A percentile compares a stretch with the other conserved stretches of the same genome.
These are phyloP conservation scores for Formica aserva DNA, from an alignment of 2,888 invertebrate genomes.

Conservation along the genomic window DNA sequence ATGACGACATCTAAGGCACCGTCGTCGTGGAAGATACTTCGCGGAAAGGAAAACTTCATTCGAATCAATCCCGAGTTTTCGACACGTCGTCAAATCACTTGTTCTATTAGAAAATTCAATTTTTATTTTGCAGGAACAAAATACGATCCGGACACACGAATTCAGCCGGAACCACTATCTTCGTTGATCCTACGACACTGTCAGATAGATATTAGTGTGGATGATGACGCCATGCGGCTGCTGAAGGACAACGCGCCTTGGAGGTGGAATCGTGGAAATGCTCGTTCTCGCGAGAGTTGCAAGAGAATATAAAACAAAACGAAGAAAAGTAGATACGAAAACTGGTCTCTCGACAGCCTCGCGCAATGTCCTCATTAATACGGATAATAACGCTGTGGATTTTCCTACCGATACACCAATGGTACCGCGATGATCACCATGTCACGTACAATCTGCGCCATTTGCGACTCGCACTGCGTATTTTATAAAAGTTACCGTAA, in stretches of 20 bases:
- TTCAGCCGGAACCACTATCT: slow-evolving; percentile 5
- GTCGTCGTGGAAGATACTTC: slow-evolving; percentile 8
- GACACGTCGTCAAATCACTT: neutral
- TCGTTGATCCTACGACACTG: slow-evolving; percentile 54
- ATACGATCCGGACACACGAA: neutral
- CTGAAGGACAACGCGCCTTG: slow-evolving; percentile 49
- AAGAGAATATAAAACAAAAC: neutral
- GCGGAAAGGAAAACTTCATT: neutral
- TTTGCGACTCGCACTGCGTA: slow-evolving; percentile 53
- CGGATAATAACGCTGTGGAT: neutral
- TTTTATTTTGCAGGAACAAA: neutral
- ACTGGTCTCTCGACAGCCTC: neutral
- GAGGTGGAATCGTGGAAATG: slow-evolving; percentile 45
- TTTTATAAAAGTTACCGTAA: slow-evolving; percentile 54
- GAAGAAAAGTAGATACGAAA: neutral
- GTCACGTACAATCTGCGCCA: slow-evolving; percentile 57
- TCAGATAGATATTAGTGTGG: slow-evolving; percentile 29
- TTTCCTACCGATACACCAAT: neutral
- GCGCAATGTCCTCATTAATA: neutral
- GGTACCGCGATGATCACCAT: slow-evolving; percentile 3
- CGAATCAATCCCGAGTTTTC: neutral
- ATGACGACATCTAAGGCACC: slow-evolving; percentile 58
- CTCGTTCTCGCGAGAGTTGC: neutral
- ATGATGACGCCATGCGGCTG: slow-evolving; percentile 45
- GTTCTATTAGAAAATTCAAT: neutral